Percentiles rank a stretch among this genome's conserved stretches.
Evolutionary conservation across 2,888 invertebrate genomes (phyloP).

Genomic region (Aphodius sticticus): DNA sequence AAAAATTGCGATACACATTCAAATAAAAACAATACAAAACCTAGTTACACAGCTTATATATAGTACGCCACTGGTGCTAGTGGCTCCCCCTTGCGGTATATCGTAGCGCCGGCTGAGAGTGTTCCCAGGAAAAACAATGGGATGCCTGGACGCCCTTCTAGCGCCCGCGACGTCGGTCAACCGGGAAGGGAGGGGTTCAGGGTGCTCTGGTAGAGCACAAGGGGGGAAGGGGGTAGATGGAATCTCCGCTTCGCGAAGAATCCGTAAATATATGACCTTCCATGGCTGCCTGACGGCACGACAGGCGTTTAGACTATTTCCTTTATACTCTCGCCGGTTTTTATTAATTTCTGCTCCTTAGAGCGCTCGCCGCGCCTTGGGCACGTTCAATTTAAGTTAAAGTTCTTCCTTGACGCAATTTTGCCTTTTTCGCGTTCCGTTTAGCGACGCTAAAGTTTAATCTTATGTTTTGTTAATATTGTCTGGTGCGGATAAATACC

Average conservation of each 20-base stretch:
- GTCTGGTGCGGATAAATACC: background rate
- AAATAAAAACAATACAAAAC: too few relatives aligned
- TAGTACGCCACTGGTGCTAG: slow-evolving; percentile 38
- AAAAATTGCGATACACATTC: too few relatives aligned
- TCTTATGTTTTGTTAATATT: background rate
- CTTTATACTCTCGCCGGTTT: slow-evolving; percentile 44
- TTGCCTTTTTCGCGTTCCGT: background rate
- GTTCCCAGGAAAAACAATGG: slow-evolving; percentile 55
- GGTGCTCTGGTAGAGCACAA: background rate
- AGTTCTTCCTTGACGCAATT: background rate
- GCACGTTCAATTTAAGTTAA: slow-evolving; percentile 4
- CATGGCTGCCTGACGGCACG: slow-evolving; percentile 46
- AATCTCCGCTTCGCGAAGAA: slow-evolving; percentile 52
- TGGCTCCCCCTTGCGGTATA: slow-evolving; percentile 19
- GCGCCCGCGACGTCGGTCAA: slow-evolving; percentile 27
- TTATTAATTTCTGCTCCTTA: slow-evolving; percentile 31
- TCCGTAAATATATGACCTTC: slow-evolving; percentile 52
- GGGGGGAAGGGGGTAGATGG: slow-evolving; percentile 41
- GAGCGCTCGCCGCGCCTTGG: background rate
- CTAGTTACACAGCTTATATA: too few relatives aligned
- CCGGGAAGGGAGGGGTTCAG: background rate
- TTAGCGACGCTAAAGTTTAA: background rate
- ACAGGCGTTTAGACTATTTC: slow-evolving; percentile 50
- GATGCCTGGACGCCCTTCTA: slow-evolving; percentile 43
- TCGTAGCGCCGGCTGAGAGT: slow-evolving; percentile 52